Conservation (phyloP, 2,113 vertebrate genomes). For the Galeopterus variegatus region DNA sequence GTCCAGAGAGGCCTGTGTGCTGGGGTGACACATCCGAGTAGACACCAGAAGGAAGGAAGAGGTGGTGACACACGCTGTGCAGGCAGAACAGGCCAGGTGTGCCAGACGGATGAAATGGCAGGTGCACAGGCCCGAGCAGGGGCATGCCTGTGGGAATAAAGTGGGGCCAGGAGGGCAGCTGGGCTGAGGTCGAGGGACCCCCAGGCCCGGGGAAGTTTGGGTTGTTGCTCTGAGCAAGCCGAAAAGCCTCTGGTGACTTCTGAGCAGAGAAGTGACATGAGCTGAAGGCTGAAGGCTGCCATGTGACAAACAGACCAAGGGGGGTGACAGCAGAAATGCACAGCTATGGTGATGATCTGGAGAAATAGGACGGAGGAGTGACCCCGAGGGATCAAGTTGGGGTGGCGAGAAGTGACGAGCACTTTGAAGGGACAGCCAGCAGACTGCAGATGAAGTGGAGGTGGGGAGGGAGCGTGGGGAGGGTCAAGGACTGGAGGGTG, state of each 20-base stretch:
- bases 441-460: not conserved
- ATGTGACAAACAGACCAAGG: not conserved
- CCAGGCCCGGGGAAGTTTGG: fast-evolving
- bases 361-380: fast-evolving
- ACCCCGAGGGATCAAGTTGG: not conserved
- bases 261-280: not conserved
- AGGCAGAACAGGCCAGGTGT: not conserved
- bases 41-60: not conserved
- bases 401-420: not conserved
- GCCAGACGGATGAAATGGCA: fast-evolving
- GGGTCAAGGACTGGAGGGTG: not conserved
- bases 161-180: fast-evolving
- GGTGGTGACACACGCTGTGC: too few species aligned
- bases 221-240: not conserved
- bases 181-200: fast-evolving
- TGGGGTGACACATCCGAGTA: not conserved
- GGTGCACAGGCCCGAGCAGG: not conserved
- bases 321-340: fast-evolving
- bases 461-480: not conserved
- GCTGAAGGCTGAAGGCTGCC: not conserved
- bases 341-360: not conserved
- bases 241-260: not conserved
- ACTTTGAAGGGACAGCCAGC: not conserved
- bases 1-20: not conserved
- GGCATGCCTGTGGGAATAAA: not conserved